Percentiles rank a stretch among this genome's conserved stretches.
Evolutionary conservation across 2,888 invertebrate species (phyloP).

Genomic region (Rhagonycha lutea): DNA sequence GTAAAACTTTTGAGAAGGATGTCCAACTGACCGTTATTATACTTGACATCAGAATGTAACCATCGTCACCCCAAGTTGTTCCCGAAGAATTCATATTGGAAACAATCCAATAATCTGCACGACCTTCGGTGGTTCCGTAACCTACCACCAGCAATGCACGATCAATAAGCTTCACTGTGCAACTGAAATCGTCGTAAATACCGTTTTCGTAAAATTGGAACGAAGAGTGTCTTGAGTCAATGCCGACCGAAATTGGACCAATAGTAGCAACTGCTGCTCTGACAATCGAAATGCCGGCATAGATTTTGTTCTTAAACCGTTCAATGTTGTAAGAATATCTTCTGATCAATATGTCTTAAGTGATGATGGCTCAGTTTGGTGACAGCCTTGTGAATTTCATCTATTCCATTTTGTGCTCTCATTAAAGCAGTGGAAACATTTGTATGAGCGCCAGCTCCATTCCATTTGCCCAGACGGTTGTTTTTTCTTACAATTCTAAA

Average conservation of each 20-base stretch:
- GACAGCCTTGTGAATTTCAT: constrained; percentile 93
- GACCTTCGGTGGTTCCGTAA: constrained; percentile 75
- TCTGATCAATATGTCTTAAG: constrained; percentile 90
- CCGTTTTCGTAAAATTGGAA: constrained; percentile 85
- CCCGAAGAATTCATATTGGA: constrained; percentile 92
- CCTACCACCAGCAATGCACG: constrained; percentile 86
- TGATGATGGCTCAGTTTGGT: constrained; percentile 92
- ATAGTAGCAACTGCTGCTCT: constrained; percentile 75
- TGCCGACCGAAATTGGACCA: too few relatives aligned
- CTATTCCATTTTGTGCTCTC: constrained; percentile 87
- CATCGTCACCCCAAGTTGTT: constrained; percentile 77
- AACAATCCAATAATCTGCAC: constrained; percentile 82
- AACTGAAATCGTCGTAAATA: constrained; percentile 80
- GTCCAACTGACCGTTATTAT: too few relatives aligned
- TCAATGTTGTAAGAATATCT: too few relatives aligned
- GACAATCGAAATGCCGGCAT: too few relatives aligned
- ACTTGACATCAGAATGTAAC: constrained; percentile 88
- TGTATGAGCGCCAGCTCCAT: constrained; percentile 94
- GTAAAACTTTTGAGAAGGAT: too few relatives aligned
- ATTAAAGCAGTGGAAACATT: constrained; percentile 94
- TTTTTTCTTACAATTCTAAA: too few relatives aligned
- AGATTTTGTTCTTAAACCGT: too few relatives aligned
- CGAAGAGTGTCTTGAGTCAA: constrained; percentile 78
- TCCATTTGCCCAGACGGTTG: constrained; percentile 96
- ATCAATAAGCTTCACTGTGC: constrained; percentile 72